Evolutionary conservation across 1,140 invertebrate species (phyloP), one percentile per base, ranked within the genome.

Genomic region (Drosophila truncata): DNA sequence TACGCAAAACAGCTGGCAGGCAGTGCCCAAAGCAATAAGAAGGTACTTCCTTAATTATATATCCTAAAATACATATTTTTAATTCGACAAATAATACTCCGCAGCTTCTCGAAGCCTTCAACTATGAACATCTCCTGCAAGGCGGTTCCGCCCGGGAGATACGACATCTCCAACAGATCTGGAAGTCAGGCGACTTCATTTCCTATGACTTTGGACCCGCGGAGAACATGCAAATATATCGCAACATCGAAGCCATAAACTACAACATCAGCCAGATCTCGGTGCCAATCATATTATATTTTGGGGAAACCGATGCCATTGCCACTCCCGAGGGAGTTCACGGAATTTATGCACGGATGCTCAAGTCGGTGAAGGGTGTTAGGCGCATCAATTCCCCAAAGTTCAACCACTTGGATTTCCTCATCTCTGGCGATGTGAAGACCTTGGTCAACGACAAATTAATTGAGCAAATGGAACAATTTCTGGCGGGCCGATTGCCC

Each of bases 231-330:
- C 72, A 91, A 16, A 62, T 83, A 0, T 95, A 95, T 73, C 92
- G 92, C 0, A 83, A 81, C 35, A 37, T 87, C 0, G 93, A 78
- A 23, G 94, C 95, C 5, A 93, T 94, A 6, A 59, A 78, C 2
- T 96, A 96, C 79, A 86, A 95, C 78, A 69, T 96, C 0, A 90
- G 82, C 4, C 94, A 94, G 25, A 93, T 96, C 2, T 94, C 84
- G 1, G 93, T 95, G 1, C 95, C 96, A 1, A 94, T 96, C 0
- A 94, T 95, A 35, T 83, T 97, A 6, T 96, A 96, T 91, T 97
- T 95, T 78, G 95, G 95, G 7, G 94, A 95, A 46, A 96, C 95
- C 61, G 97, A 98, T 91, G 96, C 94, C 58, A 88, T 97, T 9
- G 95, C 94, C 18, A 93, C 94, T 58, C 93, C 94, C 8, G 76